Percentiles rank a stretch among this genome's conserved stretches.
Conservation (phyloP, 2,797 vertebrate genomes). For the Clarias fuscus region DNA sequence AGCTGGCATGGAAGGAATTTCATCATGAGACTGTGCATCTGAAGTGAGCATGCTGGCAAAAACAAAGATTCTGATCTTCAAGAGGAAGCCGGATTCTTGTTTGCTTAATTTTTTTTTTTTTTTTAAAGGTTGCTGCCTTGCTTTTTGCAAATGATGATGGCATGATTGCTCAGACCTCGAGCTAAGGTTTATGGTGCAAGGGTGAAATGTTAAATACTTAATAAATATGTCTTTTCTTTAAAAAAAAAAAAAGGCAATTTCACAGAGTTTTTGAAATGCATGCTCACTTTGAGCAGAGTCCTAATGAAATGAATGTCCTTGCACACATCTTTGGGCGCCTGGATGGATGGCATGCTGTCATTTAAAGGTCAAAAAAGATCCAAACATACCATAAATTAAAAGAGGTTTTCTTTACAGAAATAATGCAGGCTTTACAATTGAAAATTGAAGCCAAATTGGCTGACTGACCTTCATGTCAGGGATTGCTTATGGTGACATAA, state of each 20-base stretch:
- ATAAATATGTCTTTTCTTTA: not conserved
- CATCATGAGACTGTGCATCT: slow-evolving; percentile 35
- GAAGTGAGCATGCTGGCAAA: slow-evolving; percentile 30
- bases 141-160: not conserved
- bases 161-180: slow-evolving; percentile 21
- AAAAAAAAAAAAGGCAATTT: too few species aligned
- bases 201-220: not conserved
- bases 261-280: not conserved
- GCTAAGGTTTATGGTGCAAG: not conserved
- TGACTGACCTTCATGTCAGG: not conserved
- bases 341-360: slow-evolving; percentile 20
- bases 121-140: slow-evolving; percentile 6
- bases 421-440: not conserved
- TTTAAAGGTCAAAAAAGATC: not conserved
- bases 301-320: slow-evolving; percentile 1
- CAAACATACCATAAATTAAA: slow-evolving; percentile 7
- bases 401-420: slow-evolving; percentile 20
- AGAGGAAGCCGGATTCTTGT: not conserved
- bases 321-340: not conserved
- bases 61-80: slow-evolving; percentile 36
- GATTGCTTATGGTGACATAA: slow-evolving; percentile 14
- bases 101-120: not conserved
- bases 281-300: not conserved
- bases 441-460: not conserved
- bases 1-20: slow-evolving; percentile 49